phyloP scores from a whole-genome alignment of 2,113 vertebrate species.

The Misgurnus anguillicaudatus region DNA sequence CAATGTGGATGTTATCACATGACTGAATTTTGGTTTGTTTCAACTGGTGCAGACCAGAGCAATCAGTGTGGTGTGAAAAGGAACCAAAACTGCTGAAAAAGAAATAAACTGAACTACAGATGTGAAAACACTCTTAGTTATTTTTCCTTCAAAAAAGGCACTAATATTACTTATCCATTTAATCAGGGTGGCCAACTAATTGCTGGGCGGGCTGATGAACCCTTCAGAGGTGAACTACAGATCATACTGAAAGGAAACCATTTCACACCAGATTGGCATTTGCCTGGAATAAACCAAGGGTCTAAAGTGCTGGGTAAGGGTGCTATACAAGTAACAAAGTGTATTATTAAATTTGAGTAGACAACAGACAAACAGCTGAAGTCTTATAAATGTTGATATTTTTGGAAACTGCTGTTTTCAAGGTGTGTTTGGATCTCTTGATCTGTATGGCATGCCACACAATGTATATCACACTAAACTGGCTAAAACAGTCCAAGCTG shows the following conservation, averaged over 20 bases:
- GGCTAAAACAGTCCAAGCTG: slow-evolving; percentile 69
- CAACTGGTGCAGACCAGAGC: too few species aligned
- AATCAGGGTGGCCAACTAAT: slow-evolving; percentile 80
- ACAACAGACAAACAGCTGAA: too few species aligned
- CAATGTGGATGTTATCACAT: too few species aligned
- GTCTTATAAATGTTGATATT: too few species aligned
- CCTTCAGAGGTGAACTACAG: slow-evolving; percentile 78
- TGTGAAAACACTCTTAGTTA: too few species aligned
- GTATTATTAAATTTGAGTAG: too few species aligned
- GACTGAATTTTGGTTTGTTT: too few species aligned
- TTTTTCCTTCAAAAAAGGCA: too few species aligned
- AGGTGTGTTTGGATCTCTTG: slow-evolving; percentile 85
- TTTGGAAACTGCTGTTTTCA: slow-evolving; percentile 26
- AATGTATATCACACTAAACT: slow-evolving; percentile 82
- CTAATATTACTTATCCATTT: too few species aligned
- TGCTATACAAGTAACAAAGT: background rate
- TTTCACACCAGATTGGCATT: slow-evolving; percentile 76
- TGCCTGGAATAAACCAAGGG: slow-evolving; percentile 82
- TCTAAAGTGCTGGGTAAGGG: slow-evolving; percentile 83
- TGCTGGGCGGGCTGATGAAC: slow-evolving; percentile 74
- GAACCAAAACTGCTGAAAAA: too few species aligned
- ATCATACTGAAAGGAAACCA: slow-evolving; percentile 80
- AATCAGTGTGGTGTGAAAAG: too few species aligned
- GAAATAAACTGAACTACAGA: too few species aligned
- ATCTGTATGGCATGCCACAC: slow-evolving; percentile 80